These are phyloP conservation scores for Ptilorrhoa leucosticta DNA, from an alignment of 2,113 vertebrate genomes.

Conservation along the genomic window DNA sequence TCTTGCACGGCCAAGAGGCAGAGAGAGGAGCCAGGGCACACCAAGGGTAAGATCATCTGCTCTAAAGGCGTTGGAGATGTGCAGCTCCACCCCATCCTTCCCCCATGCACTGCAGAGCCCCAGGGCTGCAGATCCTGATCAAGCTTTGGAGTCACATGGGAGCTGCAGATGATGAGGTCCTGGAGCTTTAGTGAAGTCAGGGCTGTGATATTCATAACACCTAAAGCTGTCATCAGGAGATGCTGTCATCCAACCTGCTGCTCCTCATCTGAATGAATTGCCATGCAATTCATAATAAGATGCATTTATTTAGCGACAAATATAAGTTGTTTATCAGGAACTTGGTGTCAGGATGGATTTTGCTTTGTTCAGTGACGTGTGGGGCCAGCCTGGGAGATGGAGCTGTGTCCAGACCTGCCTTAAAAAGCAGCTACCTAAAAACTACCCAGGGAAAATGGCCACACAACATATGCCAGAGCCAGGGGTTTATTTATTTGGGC, in stretches of 20 bases:
- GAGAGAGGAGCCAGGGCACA: background rate
- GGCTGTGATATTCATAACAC: background rate
- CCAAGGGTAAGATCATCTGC: background rate
- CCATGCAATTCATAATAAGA: background rate
- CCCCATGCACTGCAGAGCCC: background rate
- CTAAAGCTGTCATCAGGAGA: background rate
- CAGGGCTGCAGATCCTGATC: background rate
- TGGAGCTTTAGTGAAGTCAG: background rate
- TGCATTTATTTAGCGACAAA: background rate
- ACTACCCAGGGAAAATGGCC: background rate
- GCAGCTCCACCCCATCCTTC: background rate
- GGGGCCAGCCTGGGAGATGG: background rate
- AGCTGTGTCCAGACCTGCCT: too few relatives aligned
- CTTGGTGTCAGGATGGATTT: background rate
- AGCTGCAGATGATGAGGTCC: background rate
- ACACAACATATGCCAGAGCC: background rate
- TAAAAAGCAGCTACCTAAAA: too few relatives aligned
- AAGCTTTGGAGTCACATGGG: background rate
- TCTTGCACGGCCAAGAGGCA: background rate
- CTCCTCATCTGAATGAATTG: background rate
- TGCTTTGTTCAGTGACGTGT: background rate
- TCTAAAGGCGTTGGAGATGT: background rate
- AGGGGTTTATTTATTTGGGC: background rate
- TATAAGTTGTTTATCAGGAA: background rate
- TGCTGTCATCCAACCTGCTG: background rate